phyloP scores from a whole-genome alignment of 2,888 invertebrate genomes.

The Perizoma flavofasciatum region DNA sequence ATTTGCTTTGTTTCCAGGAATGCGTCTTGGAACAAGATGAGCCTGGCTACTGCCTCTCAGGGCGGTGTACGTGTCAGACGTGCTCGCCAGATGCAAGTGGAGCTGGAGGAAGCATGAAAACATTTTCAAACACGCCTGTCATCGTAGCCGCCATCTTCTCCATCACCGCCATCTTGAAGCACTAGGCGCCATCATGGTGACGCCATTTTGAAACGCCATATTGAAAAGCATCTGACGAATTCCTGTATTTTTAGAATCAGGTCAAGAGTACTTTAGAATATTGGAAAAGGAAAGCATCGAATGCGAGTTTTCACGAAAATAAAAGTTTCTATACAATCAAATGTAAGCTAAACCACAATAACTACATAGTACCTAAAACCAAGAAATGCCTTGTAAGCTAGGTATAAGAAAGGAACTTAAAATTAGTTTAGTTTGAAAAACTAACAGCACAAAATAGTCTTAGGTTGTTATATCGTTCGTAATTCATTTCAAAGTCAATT shows the following conservation, averaged over 20 bases:
- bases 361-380: slow-evolving; percentile 16
- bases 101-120: slow-evolving; percentile 60
- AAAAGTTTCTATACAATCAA: slow-evolving; percentile 3
- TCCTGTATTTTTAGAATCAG: not conserved
- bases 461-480: slow-evolving; percentile 53
- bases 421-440: slow-evolving; percentile 32
- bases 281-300: slow-evolving; percentile 11
- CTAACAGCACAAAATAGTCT: slow-evolving; percentile 37
- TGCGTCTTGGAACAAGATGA: slow-evolving; percentile 77
- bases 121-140: slow-evolving; percentile 49
- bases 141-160: slow-evolving; percentile 55
- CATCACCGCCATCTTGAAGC: slow-evolving; percentile 58
- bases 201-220: slow-evolving; percentile 19
- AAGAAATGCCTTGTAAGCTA: slow-evolving; percentile 33
- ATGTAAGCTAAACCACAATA: not conserved
- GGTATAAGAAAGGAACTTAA: slow-evolving; percentile 8
- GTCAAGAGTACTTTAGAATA: slow-evolving; percentile 4
- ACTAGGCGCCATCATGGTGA: slow-evolving; percentile 45
- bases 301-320: slow-evolving; percentile 9
- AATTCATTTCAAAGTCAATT: slow-evolving; percentile 47
- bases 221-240: slow-evolving; percentile 5
- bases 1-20: slow-evolving; percentile 55
- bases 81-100: slow-evolving; percentile 72
- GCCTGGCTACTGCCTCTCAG: slow-evolving; percentile 72
- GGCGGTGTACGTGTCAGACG: slow-evolving; percentile 75